These are phyloP conservation scores for Chascanopsetta lugubris DNA, from an alignment of 2,113 vertebrate species.

Conservation along the genomic window DNA sequence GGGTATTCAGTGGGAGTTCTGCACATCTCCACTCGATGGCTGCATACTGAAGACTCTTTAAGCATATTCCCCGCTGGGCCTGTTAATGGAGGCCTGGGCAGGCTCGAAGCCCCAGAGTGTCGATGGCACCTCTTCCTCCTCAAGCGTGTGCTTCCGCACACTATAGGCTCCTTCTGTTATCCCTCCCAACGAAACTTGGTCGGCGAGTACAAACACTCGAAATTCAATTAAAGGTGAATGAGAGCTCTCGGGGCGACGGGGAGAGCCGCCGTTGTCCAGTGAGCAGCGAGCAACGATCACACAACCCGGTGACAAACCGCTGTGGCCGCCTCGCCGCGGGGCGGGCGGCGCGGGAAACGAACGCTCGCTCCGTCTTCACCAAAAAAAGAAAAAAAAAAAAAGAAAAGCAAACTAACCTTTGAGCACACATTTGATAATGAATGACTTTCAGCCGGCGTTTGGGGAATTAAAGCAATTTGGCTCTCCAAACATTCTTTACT, in stretches of 20 bases:
- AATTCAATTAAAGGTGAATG: constrained; percentile 46
- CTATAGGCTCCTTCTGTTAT: constrained; percentile 19
- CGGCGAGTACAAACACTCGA: constrained; percentile 14
- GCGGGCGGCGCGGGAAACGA: constrained; percentile 68
- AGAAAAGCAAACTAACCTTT: constrained; percentile 87
- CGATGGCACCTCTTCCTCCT: constrained; percentile 64
- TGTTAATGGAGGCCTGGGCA: constrained; percentile 69
- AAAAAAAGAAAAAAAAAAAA: no score
- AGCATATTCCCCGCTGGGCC: constrained; percentile 68
- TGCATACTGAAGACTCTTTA: constrained; percentile 66
- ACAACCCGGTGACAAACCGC: constrained; percentile 64
- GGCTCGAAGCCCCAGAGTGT: constrained; percentile 54
- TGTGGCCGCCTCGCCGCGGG: constrained; percentile 55
- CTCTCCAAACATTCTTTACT: constrained; percentile 88
- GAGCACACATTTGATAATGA: constrained; percentile 88
- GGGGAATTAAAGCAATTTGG: constrained; percentile 87
- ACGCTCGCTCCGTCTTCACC: constrained; percentile 82
- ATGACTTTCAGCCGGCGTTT: constrained; percentile 83
- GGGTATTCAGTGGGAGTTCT: constrained; percentile 70
- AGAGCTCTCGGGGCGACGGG: constrained; percentile 42
- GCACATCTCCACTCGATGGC: constrained; percentile 54
- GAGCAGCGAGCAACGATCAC: constrained; percentile 71
- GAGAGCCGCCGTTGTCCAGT: constrained; percentile 60
- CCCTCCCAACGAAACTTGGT: constrained; percentile 47
- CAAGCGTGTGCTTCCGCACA: constrained; percentile 39